Conservation (phyloP, 2,888 invertebrate genomes). For the Epiblema foenella region DNA sequence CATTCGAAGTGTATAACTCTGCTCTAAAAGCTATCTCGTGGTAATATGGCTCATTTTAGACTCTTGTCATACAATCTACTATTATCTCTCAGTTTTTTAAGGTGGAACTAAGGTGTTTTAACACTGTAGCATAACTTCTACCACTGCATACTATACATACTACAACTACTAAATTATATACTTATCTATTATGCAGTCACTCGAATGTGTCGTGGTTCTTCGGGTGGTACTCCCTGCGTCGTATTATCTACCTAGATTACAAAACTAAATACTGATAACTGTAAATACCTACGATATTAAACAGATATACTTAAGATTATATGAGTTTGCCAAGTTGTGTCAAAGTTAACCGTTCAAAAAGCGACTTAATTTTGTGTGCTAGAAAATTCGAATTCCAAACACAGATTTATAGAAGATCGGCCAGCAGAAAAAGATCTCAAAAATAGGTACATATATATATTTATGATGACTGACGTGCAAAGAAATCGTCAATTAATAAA, state of each 20-base stretch:
- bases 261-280: conserved; percentile 35
- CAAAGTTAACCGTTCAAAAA: no score
- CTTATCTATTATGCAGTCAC: conserved; percentile 14
- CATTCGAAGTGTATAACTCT: no score
- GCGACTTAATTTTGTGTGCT: no score
- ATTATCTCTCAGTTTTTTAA: no score
- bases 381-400: no score
- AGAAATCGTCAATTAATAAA: background rate
- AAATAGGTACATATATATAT: background rate
- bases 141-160: background rate
- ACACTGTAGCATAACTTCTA: background rate
- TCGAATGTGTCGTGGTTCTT: conserved; percentile 18
- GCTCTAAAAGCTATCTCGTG: no score
- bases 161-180: background rate
- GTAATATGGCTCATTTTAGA: no score
- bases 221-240: conserved; percentile 37
- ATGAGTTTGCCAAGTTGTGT: no score
- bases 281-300: background rate
- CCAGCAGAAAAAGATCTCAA: no score
- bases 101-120: background rate
- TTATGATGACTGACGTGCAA: background rate
- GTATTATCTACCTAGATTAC: conserved; percentile 25
- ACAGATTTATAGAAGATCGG: no score
- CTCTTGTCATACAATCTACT: no score
- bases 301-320: background rate